Evolutionary conservation across 2,888 invertebrate genomes (phyloP).

Genomic region (Eledona agricola): DNA sequence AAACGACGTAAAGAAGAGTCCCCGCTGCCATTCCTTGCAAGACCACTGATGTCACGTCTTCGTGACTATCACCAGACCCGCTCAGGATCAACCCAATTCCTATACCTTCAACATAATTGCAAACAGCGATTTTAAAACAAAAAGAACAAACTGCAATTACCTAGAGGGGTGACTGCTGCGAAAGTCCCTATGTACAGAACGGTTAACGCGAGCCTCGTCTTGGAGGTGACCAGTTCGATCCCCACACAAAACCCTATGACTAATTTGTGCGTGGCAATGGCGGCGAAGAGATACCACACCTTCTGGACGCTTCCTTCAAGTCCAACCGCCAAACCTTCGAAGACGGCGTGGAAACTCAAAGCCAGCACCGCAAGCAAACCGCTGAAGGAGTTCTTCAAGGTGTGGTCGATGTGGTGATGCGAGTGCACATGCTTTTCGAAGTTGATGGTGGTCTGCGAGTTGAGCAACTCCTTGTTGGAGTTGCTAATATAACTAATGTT

Average conservation of each 20-base stretch:
- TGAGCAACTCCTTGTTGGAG: conserved; percentile 56
- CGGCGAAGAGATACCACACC: conserved; percentile 71
- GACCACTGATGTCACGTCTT: conserved; percentile 64
- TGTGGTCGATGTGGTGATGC: conserved; percentile 43
- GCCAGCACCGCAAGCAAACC: conserved; percentile 72
- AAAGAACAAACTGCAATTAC: conserved; percentile 41
- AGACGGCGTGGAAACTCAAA: conserved; percentile 73
- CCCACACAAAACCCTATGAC: conserved; percentile 75
- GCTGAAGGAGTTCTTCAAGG: conserved; percentile 65
- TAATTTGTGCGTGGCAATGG: conserved; percentile 74
- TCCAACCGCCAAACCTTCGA: conserved; percentile 75
- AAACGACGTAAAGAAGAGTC: conserved; percentile 81
- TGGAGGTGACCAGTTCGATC: conserved; percentile 68
- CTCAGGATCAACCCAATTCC: conserved; percentile 69
- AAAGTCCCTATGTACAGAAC: conserved; percentile 70
- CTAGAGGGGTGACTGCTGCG: conserved; percentile 73
- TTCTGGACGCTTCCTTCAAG: conserved; percentile 67
- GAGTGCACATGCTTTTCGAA: conserved; percentile 37
- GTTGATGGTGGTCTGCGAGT: conserved; percentile 46
- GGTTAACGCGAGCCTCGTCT: conserved; percentile 62
- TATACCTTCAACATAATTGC: conserved; percentile 63
- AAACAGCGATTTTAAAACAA: conserved; percentile 7
- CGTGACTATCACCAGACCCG: conserved; percentile 57
- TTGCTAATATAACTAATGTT: conserved; percentile 55
- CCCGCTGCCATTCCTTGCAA: conserved; percentile 80